phyloP scores from a whole-genome alignment of 2,797 vertebrate species.

The Chelonia mydas region DNA sequence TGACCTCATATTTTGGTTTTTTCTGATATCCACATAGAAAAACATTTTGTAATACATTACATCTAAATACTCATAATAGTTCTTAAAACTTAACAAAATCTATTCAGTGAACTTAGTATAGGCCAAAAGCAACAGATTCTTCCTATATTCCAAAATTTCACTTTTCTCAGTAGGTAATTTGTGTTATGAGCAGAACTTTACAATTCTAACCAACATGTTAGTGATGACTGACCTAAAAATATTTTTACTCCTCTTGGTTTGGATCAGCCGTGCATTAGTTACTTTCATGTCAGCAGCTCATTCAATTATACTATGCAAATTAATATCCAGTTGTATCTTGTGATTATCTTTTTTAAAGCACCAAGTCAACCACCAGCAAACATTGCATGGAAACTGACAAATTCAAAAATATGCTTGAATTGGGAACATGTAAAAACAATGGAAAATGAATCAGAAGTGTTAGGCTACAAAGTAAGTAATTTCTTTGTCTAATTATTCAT shows the following conservation, averaged over 20 bases:
- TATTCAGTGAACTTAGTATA: constrained; percentile 20
- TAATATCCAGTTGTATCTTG: constrained; percentile 23
- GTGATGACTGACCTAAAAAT: constrained; percentile 28
- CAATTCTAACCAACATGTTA: constrained; percentile 28
- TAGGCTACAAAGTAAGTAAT: constrained; percentile 90
- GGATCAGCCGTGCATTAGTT: constrained; percentile 23
- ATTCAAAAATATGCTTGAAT: constrained; percentile 91
- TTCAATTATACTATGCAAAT: constrained; percentile 2
- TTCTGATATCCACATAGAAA: background rate
- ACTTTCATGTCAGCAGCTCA: constrained; percentile 5
- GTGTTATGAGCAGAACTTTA: constrained; percentile 40
- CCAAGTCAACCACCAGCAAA: constrained; percentile 89
- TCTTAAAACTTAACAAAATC: background rate
- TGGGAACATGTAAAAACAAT: constrained; percentile 91
- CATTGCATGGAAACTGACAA: constrained; percentile 90
- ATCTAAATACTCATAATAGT: background rate
- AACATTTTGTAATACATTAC: background rate
- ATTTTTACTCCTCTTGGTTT: constrained; percentile 3
- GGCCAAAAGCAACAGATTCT: constrained; percentile 44
- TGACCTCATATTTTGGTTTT: constrained; percentile 2
- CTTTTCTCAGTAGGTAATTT: constrained; percentile 42
- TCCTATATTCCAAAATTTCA: constrained; percentile 53
- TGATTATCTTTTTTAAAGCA: constrained; percentile 81
- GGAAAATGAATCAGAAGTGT: constrained; percentile 92
- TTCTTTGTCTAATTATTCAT: background rate